Evolutionary conservation across 2,888 invertebrate species (phyloP).

Genomic region (Crocallis elinguaria): DNA sequence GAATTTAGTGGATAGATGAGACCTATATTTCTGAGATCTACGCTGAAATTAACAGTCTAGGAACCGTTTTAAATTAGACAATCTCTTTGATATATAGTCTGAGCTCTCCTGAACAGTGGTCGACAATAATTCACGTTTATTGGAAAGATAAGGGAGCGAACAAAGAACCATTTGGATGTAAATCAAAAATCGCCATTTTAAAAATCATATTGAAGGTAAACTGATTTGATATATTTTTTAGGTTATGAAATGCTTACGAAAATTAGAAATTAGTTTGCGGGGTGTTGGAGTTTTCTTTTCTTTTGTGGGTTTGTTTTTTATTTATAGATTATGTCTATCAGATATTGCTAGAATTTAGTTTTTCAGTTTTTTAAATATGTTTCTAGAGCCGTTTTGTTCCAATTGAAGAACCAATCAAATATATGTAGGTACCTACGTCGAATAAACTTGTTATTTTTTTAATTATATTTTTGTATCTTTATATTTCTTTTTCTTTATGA

Average conservation of each 20-base stretch:
- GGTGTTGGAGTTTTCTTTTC: background rate
- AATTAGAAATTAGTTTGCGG: background rate
- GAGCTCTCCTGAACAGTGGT: constrained; percentile 64
- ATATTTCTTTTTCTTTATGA: too few species aligned
- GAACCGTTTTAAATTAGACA: constrained; percentile 77
- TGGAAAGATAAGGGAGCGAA: constrained; percentile 75
- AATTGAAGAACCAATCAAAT: too few species aligned
- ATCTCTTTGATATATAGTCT: constrained; percentile 74
- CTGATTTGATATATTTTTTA: constrained; percentile 26
- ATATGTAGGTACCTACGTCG: too few species aligned
- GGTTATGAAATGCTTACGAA: constrained; percentile 8
- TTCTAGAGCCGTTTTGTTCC: too few species aligned
- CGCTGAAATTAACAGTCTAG: constrained; percentile 56
- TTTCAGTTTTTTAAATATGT: background rate
- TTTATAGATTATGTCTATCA: background rate
- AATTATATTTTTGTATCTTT: too few species aligned
- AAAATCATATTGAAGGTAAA: constrained; percentile 51
- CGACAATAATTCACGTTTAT: constrained; percentile 78
- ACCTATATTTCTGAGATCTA: background rate
- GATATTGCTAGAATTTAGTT: background rate
- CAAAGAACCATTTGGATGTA: constrained; percentile 67
- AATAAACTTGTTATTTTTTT: too few species aligned
- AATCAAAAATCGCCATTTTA: constrained; percentile 66
- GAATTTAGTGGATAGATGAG: too few species aligned
- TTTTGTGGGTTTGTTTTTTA: background rate